Conservation (phyloP, 2,797 vertebrate species). For the Echiichthys vipera region DNA sequence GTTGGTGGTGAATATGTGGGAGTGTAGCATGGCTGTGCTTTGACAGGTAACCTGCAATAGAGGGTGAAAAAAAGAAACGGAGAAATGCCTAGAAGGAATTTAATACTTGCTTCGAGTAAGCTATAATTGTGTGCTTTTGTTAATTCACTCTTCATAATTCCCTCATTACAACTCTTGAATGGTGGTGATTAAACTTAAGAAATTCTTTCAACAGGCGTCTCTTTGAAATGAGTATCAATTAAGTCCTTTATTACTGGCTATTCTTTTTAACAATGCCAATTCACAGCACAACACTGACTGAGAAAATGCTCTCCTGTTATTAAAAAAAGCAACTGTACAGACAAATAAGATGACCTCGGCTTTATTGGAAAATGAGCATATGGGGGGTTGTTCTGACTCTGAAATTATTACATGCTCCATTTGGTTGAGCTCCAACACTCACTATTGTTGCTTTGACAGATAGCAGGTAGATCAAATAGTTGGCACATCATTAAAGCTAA, state of each 20-base stretch:
- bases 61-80: background rate
- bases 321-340: slow-evolving; percentile 29
- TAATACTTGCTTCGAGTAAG: slow-evolving; percentile 61
- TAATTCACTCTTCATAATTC: slow-evolving; percentile 78
- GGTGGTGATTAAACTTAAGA: slow-evolving; percentile 78
- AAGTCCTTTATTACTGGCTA: slow-evolving; percentile 79
- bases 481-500: slow-evolving; percentile 56
- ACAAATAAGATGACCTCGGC: slow-evolving; percentile 51
- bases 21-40: slow-evolving; percentile 44
- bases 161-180: slow-evolving; percentile 79
- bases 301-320: slow-evolving; percentile 51
- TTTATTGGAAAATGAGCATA: slow-evolving; percentile 68
- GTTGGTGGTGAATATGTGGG: slow-evolving; percentile 50
- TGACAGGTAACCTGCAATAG: slow-evolving; percentile 66
- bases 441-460: slow-evolving; percentile 57
- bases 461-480: slow-evolving; percentile 60
- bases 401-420: slow-evolving; percentile 55
- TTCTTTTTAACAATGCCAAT: slow-evolving; percentile 76
- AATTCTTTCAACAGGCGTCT: slow-evolving; percentile 78
- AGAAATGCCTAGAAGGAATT: slow-evolving; percentile 56
- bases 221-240: slow-evolving; percentile 84
- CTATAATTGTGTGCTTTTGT: slow-evolving; percentile 77
- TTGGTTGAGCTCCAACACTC: slow-evolving; percentile 51
- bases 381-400: slow-evolving; percentile 53
- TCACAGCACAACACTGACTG: slow-evolving; percentile 54